A percentile compares a stretch with the other conserved stretches of the same genome.
Evolutionary conservation across 1,140 invertebrate species (phyloP).

Genomic region (Zaprionus tsacasi): DNA sequence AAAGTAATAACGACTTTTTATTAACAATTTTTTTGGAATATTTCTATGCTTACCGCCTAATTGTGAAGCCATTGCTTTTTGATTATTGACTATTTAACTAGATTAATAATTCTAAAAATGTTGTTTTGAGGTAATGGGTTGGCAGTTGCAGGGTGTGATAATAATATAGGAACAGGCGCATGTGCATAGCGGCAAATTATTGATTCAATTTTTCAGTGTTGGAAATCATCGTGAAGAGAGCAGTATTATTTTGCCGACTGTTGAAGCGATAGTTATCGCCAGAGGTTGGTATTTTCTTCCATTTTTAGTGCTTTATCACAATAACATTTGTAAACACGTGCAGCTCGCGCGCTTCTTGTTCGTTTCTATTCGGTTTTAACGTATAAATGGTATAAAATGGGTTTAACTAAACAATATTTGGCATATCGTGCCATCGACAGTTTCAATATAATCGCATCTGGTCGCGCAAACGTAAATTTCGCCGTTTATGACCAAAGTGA

Average conservation of each 20-base stretch:
- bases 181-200: constrained; percentile 48
- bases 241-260: not conserved
- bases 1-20: not conserved
- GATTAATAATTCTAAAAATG: constrained; percentile 12
- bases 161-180: constrained; percentile 43
- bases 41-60: constrained; percentile 15
- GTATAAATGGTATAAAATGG: constrained; percentile 88
- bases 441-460: constrained; percentile 94
- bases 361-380: constrained; percentile 18
- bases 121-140: constrained; percentile 35
- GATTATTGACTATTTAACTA: not conserved
- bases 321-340: constrained; percentile 64
- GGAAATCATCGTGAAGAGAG: not conserved
- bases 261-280: constrained; percentile 23
- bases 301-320: constrained; percentile 32
- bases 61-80: constrained; percentile 28
- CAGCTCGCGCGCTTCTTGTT: constrained; percentile 37
- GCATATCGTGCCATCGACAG: constrained; percentile 92
- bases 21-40: not conserved
- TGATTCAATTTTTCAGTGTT: constrained; percentile 25
- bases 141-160: constrained; percentile 52
- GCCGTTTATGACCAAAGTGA: constrained; percentile 90
- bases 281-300: constrained; percentile 20
- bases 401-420: constrained; percentile 98
- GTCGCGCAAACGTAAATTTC: constrained; percentile 91